Evolutionary conservation across 53 echinoderm and acorn worm species (phyloP).

Genomic region (Actinopyga echinites): DNA sequence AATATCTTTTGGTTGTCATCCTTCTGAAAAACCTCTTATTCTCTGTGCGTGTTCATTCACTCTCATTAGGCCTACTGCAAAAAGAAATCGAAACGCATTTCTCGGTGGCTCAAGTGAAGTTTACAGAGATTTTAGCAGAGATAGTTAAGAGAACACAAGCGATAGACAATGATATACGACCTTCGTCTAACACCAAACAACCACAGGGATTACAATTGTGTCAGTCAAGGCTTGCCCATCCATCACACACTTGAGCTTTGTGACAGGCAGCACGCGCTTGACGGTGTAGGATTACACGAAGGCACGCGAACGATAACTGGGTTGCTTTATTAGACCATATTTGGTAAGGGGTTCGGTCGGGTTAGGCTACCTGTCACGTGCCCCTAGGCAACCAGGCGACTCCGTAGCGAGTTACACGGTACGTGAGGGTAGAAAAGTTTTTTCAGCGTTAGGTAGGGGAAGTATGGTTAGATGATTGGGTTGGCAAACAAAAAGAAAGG

Average conservation of each 20-base stretch:
- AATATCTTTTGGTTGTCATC: too few relatives aligned
- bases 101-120: too few relatives aligned
- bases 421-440: too few relatives aligned
- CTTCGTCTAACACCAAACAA: conserved; percentile 11
- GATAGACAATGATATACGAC: conserved; percentile 9
- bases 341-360: conserved; percentile 40
- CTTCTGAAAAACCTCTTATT: too few relatives aligned
- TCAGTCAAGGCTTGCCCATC: conserved; percentile 20
- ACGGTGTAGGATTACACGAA: conserved; percentile 35
- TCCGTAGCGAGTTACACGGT: neutral
- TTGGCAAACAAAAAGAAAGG: too few relatives aligned
- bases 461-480: too few relatives aligned
- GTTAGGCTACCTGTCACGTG: conserved; percentile 40
- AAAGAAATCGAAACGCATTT: too few relatives aligned
- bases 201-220: conserved; percentile 20
- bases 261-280: conserved; percentile 32
- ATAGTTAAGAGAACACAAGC: too few relatives aligned
- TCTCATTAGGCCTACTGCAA: too few relatives aligned
- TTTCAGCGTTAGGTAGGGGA: too few relatives aligned
- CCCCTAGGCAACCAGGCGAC: conserved; percentile 16
- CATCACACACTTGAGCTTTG: conserved; percentile 17
- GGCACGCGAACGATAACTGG: conserved; percentile 36
- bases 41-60: too few relatives aligned
- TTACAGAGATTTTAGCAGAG: too few relatives aligned
- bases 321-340: conserved; percentile 40